Evolutionary conservation across 2,797 vertebrate species (phyloP), one percentile per base, ranked within the genome.

Genomic region (Gymnothorax reevesii): DNA sequence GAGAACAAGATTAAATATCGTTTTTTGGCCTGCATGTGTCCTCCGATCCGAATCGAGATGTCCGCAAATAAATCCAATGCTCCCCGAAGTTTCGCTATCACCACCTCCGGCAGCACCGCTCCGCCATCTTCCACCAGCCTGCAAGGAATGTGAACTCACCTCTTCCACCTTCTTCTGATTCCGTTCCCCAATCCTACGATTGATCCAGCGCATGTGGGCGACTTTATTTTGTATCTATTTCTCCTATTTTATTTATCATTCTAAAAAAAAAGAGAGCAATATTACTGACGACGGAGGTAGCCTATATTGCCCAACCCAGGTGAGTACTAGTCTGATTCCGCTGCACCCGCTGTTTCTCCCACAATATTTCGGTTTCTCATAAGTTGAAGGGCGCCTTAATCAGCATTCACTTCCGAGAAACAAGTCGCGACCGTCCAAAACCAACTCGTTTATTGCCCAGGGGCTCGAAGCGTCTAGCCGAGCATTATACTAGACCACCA

Each of bases 21-120:
- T 97, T 98, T 98, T 97, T 99, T 99, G 97, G 98, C 98, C 97
- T 99, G 97, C 98, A 99, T 99, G 98, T 97, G 98, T 98, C 97
- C 98, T 96, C 91, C 93, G 94, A 92, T 95, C 93, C 91, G 95
- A 94, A 93, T 92, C 94, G 90, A 96, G 96, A 93, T 94, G 94
- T 91, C 93, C 86, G 95, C 92, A 89, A 93, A 95, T 93, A 94
- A 98, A 97, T 96, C 95, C 95, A 92, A 95, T 88, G 92, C 92
- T 95, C 94, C 92, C 94, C 93, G 94, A 95, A 96, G 95, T 96
- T 96, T 93, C 90, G 93, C 93, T 92, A 94, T 96, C 96, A 95
- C 94, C 96, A 94, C 95, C 96, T 96, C 97, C 96, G 95, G 94
- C 93, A 95, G 92, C 93, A 93, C 91, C 95, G 95, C 95, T 97